Evolutionary conservation across 2,888 invertebrate genomes (phyloP).

Genomic region (Salticus scenicus): DNA sequence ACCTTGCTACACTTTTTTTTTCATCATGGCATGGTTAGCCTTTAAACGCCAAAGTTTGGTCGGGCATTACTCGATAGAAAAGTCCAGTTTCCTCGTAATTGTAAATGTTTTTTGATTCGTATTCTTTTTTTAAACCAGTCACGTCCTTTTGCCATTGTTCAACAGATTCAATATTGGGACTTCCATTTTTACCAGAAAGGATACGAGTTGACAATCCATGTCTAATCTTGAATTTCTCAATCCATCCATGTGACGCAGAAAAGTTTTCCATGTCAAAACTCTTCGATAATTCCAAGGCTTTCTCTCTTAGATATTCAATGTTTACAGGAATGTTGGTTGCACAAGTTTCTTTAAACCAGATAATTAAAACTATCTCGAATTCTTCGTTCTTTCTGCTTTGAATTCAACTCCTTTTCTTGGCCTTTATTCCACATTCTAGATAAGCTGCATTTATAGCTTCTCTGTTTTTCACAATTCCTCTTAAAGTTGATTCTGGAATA

Average conservation of each 20-base stretch:
- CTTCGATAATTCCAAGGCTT: too few relatives aligned
- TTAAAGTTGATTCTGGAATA: background rate
- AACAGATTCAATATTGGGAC: too few relatives aligned
- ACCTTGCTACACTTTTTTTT: background rate
- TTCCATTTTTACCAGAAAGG: too few relatives aligned
- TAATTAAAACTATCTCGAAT: background rate
- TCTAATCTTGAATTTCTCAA: too few relatives aligned
- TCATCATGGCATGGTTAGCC: background rate
- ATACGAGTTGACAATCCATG: too few relatives aligned
- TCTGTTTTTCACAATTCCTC: background rate
- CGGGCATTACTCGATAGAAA: background rate
- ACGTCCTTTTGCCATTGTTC: too few relatives aligned
- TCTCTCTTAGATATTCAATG: background rate
- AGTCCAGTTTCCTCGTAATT: background rate
- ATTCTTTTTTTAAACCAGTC: too few relatives aligned
- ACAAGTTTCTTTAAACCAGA: background rate
- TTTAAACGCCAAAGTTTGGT: background rate
- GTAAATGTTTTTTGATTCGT: background rate
- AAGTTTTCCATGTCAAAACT: background rate
- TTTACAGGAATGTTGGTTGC: background rate
- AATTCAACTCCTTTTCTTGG: too few relatives aligned
- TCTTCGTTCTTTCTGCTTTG: background rate
- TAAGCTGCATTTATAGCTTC: background rate
- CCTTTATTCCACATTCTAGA: background rate
- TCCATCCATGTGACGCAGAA: too few relatives aligned